phyloP scores from a whole-genome alignment of 2,888 invertebrate species.

The Synergus japonicus region DNA sequence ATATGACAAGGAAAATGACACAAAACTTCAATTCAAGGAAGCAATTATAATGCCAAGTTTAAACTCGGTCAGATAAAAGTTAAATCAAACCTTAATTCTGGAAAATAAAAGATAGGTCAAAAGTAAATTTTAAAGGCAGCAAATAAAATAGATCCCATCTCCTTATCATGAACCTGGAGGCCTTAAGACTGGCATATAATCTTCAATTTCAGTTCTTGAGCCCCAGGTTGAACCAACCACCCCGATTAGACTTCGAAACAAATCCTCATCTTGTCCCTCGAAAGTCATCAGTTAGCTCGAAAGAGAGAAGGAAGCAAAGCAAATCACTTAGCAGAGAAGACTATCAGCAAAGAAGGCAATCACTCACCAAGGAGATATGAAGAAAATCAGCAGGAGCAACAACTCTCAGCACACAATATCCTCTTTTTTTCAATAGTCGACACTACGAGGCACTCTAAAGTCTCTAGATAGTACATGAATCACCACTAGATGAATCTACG shows the following conservation, averaged over 20 bases:
- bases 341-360: not conserved
- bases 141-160: not conserved
- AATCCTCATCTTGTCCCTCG: not conserved
- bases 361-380: constrained; percentile 26
- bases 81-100: not conserved
- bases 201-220: not conserved
- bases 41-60: too few relatives aligned
- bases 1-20: not conserved
- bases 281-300: constrained; percentile 4
- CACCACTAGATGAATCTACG: constrained; percentile 32
- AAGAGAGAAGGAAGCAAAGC: not conserved
- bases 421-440: constrained; percentile 6
- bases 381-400: constrained; percentile 11
- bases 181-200: not conserved
- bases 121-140: too few relatives aligned
- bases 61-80: not conserved
- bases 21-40: too few relatives aligned
- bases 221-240: not conserved
- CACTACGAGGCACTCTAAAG: constrained; percentile 33
- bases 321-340: constrained; percentile 12
- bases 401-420: constrained; percentile 38
- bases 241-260: not conserved
- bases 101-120: not conserved
- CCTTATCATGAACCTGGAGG: not conserved
- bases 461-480: constrained; percentile 34